These are phyloP conservation scores for Poeciliopsis turneri DNA, from an alignment of 2,797 vertebrate genomes.

Conservation along the genomic window DNA sequence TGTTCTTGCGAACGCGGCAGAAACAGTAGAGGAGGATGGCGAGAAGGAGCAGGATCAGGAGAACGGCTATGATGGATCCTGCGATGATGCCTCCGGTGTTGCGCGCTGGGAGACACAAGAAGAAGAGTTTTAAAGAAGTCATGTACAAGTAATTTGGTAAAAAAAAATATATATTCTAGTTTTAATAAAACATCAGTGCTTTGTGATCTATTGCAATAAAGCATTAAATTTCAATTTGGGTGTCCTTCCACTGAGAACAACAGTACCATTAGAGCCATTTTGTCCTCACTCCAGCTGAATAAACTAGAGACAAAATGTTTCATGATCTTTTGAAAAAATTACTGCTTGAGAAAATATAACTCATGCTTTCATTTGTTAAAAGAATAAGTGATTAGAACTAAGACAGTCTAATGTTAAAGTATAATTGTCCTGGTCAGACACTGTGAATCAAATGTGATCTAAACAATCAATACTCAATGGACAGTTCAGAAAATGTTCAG, in stretches of 20 bases:
- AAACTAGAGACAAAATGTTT: too few species aligned
- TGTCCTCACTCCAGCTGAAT: too few species aligned
- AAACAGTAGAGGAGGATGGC: conserved; percentile 88
- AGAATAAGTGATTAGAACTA: too few species aligned
- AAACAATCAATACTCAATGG: too few species aligned
- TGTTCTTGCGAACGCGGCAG: conserved; percentile 87
- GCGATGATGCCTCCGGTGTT: conserved; percentile 88
- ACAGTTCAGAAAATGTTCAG: too few species aligned
- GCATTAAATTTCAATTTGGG: not conserved
- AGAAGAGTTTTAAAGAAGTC: not conserved
- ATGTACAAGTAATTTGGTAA: not conserved
- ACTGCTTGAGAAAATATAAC: too few species aligned
- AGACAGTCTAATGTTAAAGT: too few species aligned
- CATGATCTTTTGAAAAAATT: too few species aligned
- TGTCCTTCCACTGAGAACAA: not conserved
- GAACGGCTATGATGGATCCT: conserved; percentile 85
- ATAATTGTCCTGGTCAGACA: too few species aligned
- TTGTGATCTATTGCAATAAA: not conserved
- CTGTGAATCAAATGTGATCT: too few species aligned
- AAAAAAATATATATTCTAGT: not conserved
- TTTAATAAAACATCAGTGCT: not conserved
- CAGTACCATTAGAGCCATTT: not conserved
- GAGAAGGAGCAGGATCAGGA: conserved; percentile 87
- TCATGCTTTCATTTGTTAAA: too few species aligned
- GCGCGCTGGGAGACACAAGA: conserved; percentile 78